Conservation (phyloP, 1,140 invertebrate genomes). For the Batillaria attramentaria region DNA sequence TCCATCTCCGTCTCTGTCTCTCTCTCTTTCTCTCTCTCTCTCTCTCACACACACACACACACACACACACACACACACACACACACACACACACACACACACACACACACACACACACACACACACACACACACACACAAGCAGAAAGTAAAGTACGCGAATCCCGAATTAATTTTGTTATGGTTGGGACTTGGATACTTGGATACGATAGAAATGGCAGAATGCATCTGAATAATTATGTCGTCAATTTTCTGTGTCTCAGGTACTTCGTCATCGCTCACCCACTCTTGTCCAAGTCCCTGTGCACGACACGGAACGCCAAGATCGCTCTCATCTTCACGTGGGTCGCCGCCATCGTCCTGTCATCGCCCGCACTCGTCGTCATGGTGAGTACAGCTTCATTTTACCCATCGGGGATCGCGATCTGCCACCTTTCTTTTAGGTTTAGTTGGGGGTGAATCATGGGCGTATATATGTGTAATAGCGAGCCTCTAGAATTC, state of each 20-base stretch:
- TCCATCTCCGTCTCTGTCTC: neutral
- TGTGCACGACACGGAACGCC: constrained; percentile 82
- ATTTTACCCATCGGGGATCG: neutral
- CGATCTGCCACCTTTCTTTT: too few relatives aligned
- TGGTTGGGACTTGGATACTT: too few relatives aligned
- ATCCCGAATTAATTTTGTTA: neutral
- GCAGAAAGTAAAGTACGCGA: neutral
- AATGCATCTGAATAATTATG: too few relatives aligned
- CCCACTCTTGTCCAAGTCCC: constrained; percentile 82
- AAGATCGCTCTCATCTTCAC: constrained; percentile 78
- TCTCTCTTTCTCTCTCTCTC: neutral
- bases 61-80: constrained; percentile 16
- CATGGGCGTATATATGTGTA: neutral
- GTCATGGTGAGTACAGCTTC: constrained; percentile 67
- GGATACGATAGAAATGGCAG: too few relatives aligned
- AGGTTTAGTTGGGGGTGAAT: neutral
- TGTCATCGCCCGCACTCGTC: constrained; percentile 71
- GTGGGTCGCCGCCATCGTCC: constrained; percentile 76
- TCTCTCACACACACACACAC: neutral
- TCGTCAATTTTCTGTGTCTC: too few relatives aligned
- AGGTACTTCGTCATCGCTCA: constrained; percentile 86
- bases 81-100: constrained; percentile 11
- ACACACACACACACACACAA: neutral
- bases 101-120: neutral
- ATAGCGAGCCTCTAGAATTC: neutral